Percentiles rank a stretch among this genome's conserved stretches.
Conservation (phyloP, 2,113 vertebrate genomes). For the Alethe castanea region DNA sequence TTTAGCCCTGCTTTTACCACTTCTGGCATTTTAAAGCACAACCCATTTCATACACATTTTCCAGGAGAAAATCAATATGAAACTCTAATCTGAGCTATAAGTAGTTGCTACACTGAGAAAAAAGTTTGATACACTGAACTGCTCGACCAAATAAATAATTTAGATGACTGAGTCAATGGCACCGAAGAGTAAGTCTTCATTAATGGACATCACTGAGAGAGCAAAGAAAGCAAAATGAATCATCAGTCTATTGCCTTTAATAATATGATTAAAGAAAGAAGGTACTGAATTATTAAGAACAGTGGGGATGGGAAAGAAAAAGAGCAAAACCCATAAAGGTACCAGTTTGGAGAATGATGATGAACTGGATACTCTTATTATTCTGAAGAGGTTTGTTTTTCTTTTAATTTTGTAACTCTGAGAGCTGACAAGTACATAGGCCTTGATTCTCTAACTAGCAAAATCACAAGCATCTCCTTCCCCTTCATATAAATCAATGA, state of each 20-base stretch:
- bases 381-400: not conserved
- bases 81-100: constrained; percentile 16
- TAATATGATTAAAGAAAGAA: constrained; percentile 62
- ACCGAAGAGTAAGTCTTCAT: constrained; percentile 56
- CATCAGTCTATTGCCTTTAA: constrained; percentile 51
- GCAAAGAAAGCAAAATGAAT: constrained; percentile 61
- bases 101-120: not conserved
- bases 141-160: constrained; percentile 62
- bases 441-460: not conserved
- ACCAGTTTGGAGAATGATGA: not conserved
- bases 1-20: not conserved
- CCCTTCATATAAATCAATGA: not conserved
- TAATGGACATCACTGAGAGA: constrained; percentile 53
- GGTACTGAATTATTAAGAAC: constrained; percentile 55
- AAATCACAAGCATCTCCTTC: not conserved
- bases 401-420: not conserved
- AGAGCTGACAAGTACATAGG: not conserved
- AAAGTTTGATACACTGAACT: constrained; percentile 42
- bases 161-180: constrained; percentile 35
- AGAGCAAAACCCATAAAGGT: not conserved
- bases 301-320: constrained; percentile 5
- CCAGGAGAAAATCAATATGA: constrained; percentile 44
- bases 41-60: constrained; percentile 33
- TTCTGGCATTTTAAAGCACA: constrained; percentile 2
- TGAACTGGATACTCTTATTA: not conserved